These are phyloP conservation scores for Orchestia grillus DNA, from an alignment of 1,140 invertebrate species.

Conservation along the genomic window DNA sequence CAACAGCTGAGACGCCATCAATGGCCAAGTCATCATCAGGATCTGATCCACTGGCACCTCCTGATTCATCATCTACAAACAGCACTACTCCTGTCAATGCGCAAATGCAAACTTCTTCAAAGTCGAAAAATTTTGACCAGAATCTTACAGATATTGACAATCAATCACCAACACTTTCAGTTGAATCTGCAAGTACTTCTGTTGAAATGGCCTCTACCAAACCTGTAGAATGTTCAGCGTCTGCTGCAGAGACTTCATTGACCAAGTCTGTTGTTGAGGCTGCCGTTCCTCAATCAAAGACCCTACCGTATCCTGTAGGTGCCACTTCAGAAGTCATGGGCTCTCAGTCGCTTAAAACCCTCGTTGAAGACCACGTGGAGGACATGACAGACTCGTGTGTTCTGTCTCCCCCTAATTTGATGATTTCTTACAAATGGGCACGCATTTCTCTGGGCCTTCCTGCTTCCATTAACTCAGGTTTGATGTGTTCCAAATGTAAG, in stretches of 20 bases:
- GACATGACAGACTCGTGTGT: not conserved
- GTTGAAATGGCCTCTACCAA: not conserved
- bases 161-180: not conserved
- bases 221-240: not conserved
- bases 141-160: not conserved
- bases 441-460: conserved; percentile 23
- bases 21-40: no score
- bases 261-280: not conserved
- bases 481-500: not conserved
- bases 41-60: no score
- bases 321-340: not conserved
- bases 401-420: not conserved
- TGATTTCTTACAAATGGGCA: conserved; percentile 39
- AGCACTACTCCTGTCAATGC: not conserved
- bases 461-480: conserved; percentile 29
- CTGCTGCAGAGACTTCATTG: not conserved
- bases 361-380: not conserved
- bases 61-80: not conserved
- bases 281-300: not conserved
- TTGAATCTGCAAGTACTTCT: not conserved
- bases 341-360: not conserved
- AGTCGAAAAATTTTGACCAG: not conserved
- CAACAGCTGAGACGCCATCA: not conserved
- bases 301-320: not conserved
- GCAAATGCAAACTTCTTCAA: not conserved